A percentile compares a stretch with the other conserved stretches of the same genome.
Evolutionary conservation across 2,888 invertebrate species (phyloP).

Genomic region (Ischnura elegans): DNA sequence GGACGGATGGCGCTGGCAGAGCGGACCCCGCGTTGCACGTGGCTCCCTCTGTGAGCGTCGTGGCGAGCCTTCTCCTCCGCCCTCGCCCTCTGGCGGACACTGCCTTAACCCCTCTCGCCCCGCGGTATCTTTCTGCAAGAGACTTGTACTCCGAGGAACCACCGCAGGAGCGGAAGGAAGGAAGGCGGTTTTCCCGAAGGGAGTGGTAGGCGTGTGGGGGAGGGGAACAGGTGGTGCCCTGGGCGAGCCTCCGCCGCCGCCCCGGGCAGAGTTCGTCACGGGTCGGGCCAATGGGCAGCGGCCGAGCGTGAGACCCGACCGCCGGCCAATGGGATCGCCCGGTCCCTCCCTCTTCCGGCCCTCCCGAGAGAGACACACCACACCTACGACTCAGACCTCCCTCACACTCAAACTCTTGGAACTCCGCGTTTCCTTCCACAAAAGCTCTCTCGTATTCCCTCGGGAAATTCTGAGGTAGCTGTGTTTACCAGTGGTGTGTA

Average conservation of each 20-base stretch:
- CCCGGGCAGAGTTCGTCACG: slow-evolving; percentile 57
- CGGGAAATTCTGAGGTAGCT: too few relatives aligned
- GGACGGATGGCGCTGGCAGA: slow-evolving; percentile 53
- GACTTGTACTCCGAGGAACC: not conserved
- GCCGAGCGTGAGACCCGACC: slow-evolving; percentile 46
- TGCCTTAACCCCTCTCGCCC: not conserved
- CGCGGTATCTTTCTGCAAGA: not conserved
- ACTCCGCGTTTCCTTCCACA: not conserved
- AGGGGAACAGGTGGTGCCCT: slow-evolving; percentile 29
- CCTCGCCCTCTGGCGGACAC: not conserved
- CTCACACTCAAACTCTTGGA: not conserved
- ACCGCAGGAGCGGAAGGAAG: not conserved
- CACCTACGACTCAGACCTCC: not conserved
- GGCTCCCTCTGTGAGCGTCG: slow-evolving; percentile 63
- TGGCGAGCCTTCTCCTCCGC: slow-evolving; percentile 25
- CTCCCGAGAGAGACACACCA: not conserved
- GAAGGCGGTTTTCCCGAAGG: not conserved
- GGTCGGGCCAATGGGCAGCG: slow-evolving; percentile 56
- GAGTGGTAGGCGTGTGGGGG: not conserved
- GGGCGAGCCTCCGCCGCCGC: slow-evolving; percentile 34
- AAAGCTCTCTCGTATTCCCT: not conserved
- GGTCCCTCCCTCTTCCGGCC: slow-evolving; percentile 38
- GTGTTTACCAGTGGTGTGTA: not conserved
- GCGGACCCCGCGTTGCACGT: slow-evolving; percentile 56
- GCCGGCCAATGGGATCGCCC: slow-evolving; percentile 54